phyloP scores from a whole-genome alignment of 1,140 invertebrate genomes.

The Glossosoma conforme region DNA sequence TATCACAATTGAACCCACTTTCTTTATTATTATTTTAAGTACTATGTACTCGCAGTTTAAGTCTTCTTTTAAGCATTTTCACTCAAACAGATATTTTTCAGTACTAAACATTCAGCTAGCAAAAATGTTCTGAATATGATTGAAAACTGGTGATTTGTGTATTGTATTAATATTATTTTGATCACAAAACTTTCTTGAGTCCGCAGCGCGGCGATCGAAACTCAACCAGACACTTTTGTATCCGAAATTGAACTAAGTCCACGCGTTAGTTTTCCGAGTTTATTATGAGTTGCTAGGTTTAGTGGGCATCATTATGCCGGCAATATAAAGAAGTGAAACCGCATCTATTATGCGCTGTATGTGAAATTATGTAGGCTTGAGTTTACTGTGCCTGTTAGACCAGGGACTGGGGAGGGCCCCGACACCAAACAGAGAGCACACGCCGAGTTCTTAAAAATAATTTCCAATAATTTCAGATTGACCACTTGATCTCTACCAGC shows the following conservation, averaged over 20 bases:
- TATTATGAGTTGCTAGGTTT: constrained; percentile 28
- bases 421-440: constrained; percentile 1
- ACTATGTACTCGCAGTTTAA: no score
- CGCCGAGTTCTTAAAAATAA: constrained; percentile 7
- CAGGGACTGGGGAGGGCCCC: constrained; percentile 3
- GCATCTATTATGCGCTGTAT: constrained; percentile 33
- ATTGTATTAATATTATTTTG: no score
- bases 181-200: no score
- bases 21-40: no score
- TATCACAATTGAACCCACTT: no score
- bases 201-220: constrained; percentile 3
- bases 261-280: constrained; percentile 19
- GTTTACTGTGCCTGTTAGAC: constrained; percentile 30
- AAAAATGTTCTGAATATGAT: no score
- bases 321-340: constrained; percentile 33
- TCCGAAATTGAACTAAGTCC: constrained; percentile 31
- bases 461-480: no score
- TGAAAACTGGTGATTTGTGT: no score
- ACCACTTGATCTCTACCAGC: no score
- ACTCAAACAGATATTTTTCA: no score
- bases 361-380: constrained; percentile 32
- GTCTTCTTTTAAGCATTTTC: no score
- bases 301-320: constrained; percentile 32
- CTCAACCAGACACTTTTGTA: constrained; percentile 24
- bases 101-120: no score